These are phyloP conservation scores for Oreochromis aureus DNA, from an alignment of 2,113 vertebrate genomes.

Conservation along the genomic window DNA sequence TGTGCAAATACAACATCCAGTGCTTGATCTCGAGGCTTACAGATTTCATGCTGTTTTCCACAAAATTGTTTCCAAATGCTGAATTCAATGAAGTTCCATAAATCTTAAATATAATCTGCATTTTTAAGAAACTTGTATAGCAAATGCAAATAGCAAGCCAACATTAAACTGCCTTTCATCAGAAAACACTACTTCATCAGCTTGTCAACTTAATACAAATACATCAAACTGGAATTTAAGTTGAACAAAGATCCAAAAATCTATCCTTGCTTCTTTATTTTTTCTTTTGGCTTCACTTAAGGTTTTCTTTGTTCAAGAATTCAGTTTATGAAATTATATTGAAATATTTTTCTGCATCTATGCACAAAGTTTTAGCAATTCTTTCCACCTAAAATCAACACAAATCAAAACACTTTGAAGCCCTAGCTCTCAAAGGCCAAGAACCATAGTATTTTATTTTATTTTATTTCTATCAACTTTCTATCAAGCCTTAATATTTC, in stretches of 20 bases:
- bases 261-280: background rate
- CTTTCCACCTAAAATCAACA: background rate
- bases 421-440: background rate
- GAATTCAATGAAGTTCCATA: background rate
- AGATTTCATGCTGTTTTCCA: background rate
- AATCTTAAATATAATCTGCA: background rate
- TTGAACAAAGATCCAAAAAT: background rate
- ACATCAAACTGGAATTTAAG: background rate
- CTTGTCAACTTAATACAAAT: background rate
- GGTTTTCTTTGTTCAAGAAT: background rate
- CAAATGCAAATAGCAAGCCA: background rate
- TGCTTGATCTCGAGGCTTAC: background rate
- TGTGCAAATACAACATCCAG: background rate
- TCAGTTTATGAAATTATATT: background rate
- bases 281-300: background rate
- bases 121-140: background rate
- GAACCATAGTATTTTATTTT: background rate
- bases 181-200: background rate
- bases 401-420: background rate
- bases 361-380: background rate
- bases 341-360: background rate
- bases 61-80: background rate
- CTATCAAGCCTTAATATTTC: background rate
- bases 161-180: background rate
- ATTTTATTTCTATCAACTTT: background rate